A percentile compares a stretch with the other conserved stretches of the same genome.
Conservation (phyloP, 2,113 vertebrate species). For the Austrofundulus limnaeus region DNA sequence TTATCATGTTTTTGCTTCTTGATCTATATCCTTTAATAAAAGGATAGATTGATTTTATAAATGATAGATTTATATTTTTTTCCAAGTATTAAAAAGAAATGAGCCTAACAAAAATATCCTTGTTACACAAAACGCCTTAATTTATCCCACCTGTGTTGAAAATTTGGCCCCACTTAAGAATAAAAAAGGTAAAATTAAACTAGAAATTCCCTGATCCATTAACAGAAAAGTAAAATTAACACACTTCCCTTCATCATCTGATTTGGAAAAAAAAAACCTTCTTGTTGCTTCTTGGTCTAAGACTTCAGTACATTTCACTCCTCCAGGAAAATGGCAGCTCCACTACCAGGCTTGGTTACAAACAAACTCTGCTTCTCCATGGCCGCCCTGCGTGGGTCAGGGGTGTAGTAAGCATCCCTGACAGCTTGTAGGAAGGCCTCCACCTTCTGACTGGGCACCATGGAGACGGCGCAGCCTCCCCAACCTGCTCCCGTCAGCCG, state of each 20-base stretch:
- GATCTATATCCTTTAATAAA: slow-evolving; percentile 5
- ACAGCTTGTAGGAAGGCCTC: slow-evolving; percentile 85
- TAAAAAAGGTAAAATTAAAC: neutral
- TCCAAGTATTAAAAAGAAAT: neutral
- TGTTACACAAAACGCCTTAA: neutral
- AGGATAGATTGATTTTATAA: slow-evolving; percentile 19
- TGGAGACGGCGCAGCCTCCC: slow-evolving; percentile 95
- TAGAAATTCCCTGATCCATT: neutral
- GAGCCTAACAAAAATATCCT: neutral
- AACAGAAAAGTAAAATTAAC: neutral
- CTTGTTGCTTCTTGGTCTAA: too few species aligned
- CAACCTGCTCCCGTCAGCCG: slow-evolving; percentile 96
- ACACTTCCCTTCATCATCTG: neutral
- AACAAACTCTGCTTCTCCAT: slow-evolving; percentile 85
- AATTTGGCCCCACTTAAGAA: slow-evolving; percentile 1
- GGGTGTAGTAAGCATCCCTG: slow-evolving; percentile 84
- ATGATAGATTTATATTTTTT: slow-evolving; percentile 7
- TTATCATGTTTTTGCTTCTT: slow-evolving; percentile 1
- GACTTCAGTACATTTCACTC: slow-evolving; percentile 66
- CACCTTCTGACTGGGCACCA: slow-evolving; percentile 87
- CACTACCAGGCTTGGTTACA: slow-evolving; percentile 90
- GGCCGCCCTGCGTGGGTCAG: slow-evolving; percentile 60
- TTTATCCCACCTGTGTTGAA: neutral
- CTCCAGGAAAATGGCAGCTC: slow-evolving; percentile 87
- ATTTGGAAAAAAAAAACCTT: neutral